Evolutionary conservation across 2,888 invertebrate genomes (phyloP), one percentile per base, ranked within the genome.

Genomic region (Plebejus argus): DNA sequence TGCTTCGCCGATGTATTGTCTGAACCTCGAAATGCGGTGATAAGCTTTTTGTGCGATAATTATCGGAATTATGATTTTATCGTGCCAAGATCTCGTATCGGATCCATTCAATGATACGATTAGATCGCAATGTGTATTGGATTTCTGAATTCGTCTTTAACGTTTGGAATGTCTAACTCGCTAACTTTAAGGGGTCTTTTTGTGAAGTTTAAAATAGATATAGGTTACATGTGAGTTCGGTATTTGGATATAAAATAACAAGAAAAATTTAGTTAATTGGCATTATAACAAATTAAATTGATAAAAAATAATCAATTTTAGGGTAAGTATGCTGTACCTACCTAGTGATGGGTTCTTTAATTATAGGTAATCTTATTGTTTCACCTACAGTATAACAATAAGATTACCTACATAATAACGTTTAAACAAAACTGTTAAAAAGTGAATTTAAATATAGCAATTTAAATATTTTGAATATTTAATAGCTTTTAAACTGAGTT

Each of bases 1-100:
- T 84, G 84, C 82, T 77, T 58, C 77, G 53, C 58, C 85, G 87
- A 85, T 87, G 85, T 85, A 82, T 84, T 84, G 82, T 84, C 82
- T 83, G 81, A 82, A 78, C 76, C 70, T 76, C 78, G 78, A 66
- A 66, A 66, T 66, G 66, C 66, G 77, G 70, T 75, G 76, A 77
- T 66, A 28, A 66, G 66, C 66, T 66, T 66, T 66, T 66, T 66
- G 66, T 33, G 12, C 18, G 12, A 15, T 66, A 66, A 66, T 66
- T 66, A 15, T 66, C 28, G 66, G 66, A 66, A 66, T 66, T 66
- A 66, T 66, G 66, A 66, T 66, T 66, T 33, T 66, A 66, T 66
- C 66, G 28, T 15, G 18, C 66, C 66, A 28, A 66, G 66, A 66
- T 66, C 28, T 20, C 33, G 28, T 61, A 61, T 66, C 66, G 66